Evolutionary conservation across 1,140 invertebrate species (phyloP).

Genomic region (Megathymus violae): DNA sequence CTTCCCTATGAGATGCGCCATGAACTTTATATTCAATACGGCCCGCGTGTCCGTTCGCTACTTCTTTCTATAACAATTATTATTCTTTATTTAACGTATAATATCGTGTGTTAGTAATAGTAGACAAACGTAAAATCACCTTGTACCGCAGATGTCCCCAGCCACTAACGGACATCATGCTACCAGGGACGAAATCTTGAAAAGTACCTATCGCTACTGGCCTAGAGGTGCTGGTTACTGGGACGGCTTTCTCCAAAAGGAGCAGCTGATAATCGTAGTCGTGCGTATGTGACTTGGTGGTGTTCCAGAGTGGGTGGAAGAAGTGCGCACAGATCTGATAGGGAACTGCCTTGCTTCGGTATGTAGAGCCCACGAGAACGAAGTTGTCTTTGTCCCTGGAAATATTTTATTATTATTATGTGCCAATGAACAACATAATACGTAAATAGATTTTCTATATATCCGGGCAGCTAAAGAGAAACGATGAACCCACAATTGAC

Average conservation of each 20-base stretch:
- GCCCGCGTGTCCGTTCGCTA: too few species aligned
- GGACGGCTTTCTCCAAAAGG: constrained; percentile 58
- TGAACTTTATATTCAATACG: too few species aligned
- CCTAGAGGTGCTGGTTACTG: constrained; percentile 45
- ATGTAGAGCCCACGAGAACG: constrained; percentile 57
- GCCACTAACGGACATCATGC: constrained; percentile 53
- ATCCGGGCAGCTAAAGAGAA: too few species aligned
- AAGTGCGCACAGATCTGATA: constrained; percentile 67
- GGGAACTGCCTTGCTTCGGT: constrained; percentile 38
- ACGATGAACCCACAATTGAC: too few species aligned
- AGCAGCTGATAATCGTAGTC: constrained; percentile 73
- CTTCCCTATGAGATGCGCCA: too few species aligned
- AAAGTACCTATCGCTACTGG: constrained; percentile 63
- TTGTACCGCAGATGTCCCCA: constrained; percentile 68
- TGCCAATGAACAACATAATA: too few species aligned
- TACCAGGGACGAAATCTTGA: constrained; percentile 45
- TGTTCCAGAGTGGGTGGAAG: constrained; percentile 60
- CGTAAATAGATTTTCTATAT: too few species aligned
- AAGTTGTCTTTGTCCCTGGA: constrained; percentile 52
- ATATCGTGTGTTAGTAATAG: not conserved
- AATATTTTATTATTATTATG: too few species aligned
- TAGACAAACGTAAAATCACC: constrained; percentile 40
- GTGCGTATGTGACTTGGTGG: constrained; percentile 44
- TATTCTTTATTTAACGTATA: too few species aligned
- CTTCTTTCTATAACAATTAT: too few species aligned